These are phyloP conservation scores for Drosophila borborema DNA, from an alignment of 2,888 invertebrate genomes.

Conservation along the genomic window DNA sequence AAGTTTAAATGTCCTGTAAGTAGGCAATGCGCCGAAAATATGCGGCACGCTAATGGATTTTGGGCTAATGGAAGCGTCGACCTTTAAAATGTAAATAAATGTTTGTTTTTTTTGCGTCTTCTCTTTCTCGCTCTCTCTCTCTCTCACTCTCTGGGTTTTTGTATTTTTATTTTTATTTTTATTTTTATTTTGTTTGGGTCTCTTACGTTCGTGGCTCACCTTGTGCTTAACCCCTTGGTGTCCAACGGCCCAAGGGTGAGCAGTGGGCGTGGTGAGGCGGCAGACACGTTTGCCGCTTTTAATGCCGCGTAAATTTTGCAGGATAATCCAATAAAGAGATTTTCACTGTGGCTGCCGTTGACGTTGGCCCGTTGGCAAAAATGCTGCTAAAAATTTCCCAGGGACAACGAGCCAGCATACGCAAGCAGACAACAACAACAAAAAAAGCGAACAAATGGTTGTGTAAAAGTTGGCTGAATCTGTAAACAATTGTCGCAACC, in stretches of 20 bases:
- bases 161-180: too few species aligned
- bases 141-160: background rate
- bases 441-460: conserved; percentile 34
- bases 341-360: conserved; percentile 70
- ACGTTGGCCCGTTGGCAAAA: conserved; percentile 58
- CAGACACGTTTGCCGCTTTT: conserved; percentile 64
- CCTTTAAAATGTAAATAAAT: conserved; percentile 78
- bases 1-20: conserved; percentile 71
- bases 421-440: conserved; percentile 13
- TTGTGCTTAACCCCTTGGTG: conserved; percentile 70
- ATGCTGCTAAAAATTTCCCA: conserved; percentile 54
- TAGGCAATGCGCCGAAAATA: conserved; percentile 68
- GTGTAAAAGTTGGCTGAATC: conserved; percentile 45
- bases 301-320: conserved; percentile 80
- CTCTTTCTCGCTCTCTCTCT: background rate
- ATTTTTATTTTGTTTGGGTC: conserved; percentile 6
- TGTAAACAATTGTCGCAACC: conserved; percentile 66
- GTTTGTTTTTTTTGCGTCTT: conserved; percentile 35
- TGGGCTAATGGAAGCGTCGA: conserved; percentile 74
- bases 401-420: conserved; percentile 43
- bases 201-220: conserved; percentile 43
- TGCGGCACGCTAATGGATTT: conserved; percentile 76
- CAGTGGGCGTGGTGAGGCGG: background rate
- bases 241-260: background rate
- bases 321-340: conserved; percentile 81